phyloP scores from a whole-genome alignment of 2,888 invertebrate genomes.

The Ommatoiulus sabulosus region DNA sequence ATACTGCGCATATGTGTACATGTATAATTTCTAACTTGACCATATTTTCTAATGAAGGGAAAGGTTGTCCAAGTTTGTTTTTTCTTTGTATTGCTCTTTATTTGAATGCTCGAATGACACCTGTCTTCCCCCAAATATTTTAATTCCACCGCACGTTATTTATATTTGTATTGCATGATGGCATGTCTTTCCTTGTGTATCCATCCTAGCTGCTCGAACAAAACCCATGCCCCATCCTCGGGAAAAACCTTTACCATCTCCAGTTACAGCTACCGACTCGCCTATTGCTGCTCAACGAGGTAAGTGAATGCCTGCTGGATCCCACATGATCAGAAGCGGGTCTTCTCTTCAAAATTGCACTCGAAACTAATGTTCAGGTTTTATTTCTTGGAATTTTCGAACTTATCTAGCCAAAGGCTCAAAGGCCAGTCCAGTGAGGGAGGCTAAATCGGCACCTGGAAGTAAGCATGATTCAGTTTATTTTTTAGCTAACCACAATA shows the following conservation, averaged over 20 bases:
- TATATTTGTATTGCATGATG: constrained; percentile 45
- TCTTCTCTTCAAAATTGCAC: neutral
- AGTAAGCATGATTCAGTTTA: constrained; percentile 61
- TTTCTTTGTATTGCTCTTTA: neutral
- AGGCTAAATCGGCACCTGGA: constrained; percentile 63
- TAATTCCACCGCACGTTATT: neutral
- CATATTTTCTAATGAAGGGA: too few species aligned
- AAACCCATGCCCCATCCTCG: constrained; percentile 52
- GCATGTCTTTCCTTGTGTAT: constrained; percentile 53
- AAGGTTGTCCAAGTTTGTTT: too few species aligned
- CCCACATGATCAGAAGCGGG: neutral
- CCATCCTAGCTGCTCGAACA: constrained; percentile 47
- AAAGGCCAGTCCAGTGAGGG: constrained; percentile 55
- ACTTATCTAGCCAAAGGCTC: constrained; percentile 52
- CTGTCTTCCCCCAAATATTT: neutral
- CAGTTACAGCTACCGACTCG: constrained; percentile 9
- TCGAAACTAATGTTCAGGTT: neutral
- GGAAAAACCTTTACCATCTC: neutral
- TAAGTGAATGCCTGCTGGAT: neutral
- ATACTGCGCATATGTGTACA: too few species aligned
- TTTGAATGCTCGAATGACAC: neutral
- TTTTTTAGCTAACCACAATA: neutral
- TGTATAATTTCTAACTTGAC: too few species aligned
- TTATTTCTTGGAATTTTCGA: neutral
- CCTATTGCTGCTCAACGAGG: neutral